A percentile compares a stretch with the other conserved stretches of the same genome.
Conservation (phyloP, 2,113 vertebrate species). For the Nothobranchius kuhntae region DNA sequence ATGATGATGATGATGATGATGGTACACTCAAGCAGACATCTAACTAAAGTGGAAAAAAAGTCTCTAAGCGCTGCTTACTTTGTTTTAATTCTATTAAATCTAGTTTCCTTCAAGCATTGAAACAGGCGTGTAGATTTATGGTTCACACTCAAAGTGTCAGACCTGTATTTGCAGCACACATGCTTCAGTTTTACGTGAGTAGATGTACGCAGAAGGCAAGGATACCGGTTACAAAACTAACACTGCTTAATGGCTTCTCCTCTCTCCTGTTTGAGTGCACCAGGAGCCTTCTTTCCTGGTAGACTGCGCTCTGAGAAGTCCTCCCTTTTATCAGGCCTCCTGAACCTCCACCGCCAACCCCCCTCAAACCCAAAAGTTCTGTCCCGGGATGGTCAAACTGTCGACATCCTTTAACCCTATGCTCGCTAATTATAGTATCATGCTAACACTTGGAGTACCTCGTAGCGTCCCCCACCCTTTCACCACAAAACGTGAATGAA, state of each 20-base stretch:
- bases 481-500: conserved; percentile 44
- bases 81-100: conserved; percentile 8
- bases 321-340: conserved; percentile 46
- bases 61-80: conserved; percentile 16
- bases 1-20: background rate
- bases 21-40: conserved; percentile 19
- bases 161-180: conserved; percentile 28
- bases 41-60: conserved; percentile 6
- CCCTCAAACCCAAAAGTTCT: conserved; percentile 72
- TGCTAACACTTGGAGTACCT: conserved; percentile 90
- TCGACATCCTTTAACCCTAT: conserved; percentile 87
- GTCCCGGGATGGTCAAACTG: conserved; percentile 83
- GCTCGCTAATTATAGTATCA: conserved; percentile 93
- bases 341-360: conserved; percentile 6
- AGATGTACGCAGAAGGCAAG: conserved; percentile 54
- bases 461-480: conserved; percentile 53
- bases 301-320: conserved; percentile 47
- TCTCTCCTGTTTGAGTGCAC: conserved; percentile 68
- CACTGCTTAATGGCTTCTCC: conserved; percentile 65
- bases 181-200: conserved; percentile 39
- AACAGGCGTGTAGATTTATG: conserved; percentile 40
- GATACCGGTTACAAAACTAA: conserved; percentile 75
- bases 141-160: conserved; percentile 12
- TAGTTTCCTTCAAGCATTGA: conserved; percentile 5
- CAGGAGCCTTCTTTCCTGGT: conserved; percentile 57